Evolutionary conservation across 2,797 vertebrate genomes (phyloP), one percentile per base, ranked within the genome.

Genomic region (Synanceia verrucosa): DNA sequence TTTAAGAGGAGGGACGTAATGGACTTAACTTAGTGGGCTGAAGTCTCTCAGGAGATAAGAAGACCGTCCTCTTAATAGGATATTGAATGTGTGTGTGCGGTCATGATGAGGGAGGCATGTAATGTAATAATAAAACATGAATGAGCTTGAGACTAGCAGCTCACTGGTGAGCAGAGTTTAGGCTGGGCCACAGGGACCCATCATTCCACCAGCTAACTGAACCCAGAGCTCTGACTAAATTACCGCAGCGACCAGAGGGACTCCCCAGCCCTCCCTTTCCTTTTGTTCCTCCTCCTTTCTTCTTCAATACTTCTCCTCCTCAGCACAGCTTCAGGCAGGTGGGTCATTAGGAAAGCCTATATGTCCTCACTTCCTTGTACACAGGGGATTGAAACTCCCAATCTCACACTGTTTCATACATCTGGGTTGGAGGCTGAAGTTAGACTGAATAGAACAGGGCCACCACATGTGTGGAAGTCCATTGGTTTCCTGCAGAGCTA

Each of bases 101-200:
- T 66, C 71, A 70, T 50, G 74, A 88, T 79, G 82, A 87, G 81
- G 70, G 83, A 86, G 69, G 85, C 86, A 85, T 86, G 86, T 89
- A 88, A 86, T 87, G 88, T 85, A 82, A 89, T 87, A 85, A 89
- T 90, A 82, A 86, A 85, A 89, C 84, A 86, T 86, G 85, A 90
- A 90, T 89, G 80, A 88, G 86, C 82, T 63, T 14, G 70, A 84
- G 83, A 83, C 76, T 83, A 73, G 83, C 77, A 83, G 86, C 79
- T 84, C 78, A 78, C 78, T 81, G 74, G 79, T 81, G 83, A 91
- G 71, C 76, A 76, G 85, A 84, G 78, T 87, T 86, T 82, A 88
- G 79, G 88, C 84, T 84, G 81, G 76, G 56, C 88, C 78, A 83
- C 67, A 70, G 90, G 86, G 89, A 90, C 69, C 73, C 82, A 88